These are phyloP conservation scores for Seriola aureovittata DNA, from an alignment of 2,113 vertebrate species.

Conservation along the genomic window DNA sequence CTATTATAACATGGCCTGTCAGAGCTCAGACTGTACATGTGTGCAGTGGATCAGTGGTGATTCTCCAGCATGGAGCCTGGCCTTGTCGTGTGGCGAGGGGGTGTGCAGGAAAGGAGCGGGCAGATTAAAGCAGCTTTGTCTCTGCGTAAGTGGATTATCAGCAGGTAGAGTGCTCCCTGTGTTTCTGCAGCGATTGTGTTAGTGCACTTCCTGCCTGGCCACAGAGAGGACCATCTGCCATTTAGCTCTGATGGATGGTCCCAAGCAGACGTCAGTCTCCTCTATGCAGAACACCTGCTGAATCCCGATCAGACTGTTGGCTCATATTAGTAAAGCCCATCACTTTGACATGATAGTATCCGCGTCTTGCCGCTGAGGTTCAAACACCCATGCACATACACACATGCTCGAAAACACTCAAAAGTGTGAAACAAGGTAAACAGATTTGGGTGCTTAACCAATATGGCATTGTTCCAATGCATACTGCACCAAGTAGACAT, in stretches of 20 bases:
- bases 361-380: conserved; percentile 34
- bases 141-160: conserved; percentile 85
- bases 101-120: conserved; percentile 52
- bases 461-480: conserved; percentile 48
- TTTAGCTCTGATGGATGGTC: conserved; percentile 82
- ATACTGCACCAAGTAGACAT: conserved; percentile 44
- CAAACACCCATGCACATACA: conserved; percentile 17
- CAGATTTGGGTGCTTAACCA: conserved; percentile 51
- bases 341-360: conserved; percentile 63
- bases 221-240: conserved; percentile 84
- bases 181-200: conserved; percentile 80
- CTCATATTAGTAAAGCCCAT: conserved; percentile 61
- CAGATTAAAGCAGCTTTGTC: conserved; percentile 85
- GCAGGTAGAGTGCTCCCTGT: conserved; percentile 83
- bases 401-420: background rate
- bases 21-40: conserved; percentile 51
- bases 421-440: conserved; percentile 36
- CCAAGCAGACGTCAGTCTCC: conserved; percentile 73
- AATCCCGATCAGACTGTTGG: conserved; percentile 78
- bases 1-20: conserved; percentile 53
- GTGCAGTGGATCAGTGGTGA: conserved; percentile 68
- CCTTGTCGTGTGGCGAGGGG: conserved; percentile 64
- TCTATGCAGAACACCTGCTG: conserved; percentile 73
- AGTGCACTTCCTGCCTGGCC: conserved; percentile 80
- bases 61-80: conserved; percentile 66